Evolutionary conservation across 2,797 vertebrate species (phyloP).

Genomic region (Borostomias antarcticus): DNA sequence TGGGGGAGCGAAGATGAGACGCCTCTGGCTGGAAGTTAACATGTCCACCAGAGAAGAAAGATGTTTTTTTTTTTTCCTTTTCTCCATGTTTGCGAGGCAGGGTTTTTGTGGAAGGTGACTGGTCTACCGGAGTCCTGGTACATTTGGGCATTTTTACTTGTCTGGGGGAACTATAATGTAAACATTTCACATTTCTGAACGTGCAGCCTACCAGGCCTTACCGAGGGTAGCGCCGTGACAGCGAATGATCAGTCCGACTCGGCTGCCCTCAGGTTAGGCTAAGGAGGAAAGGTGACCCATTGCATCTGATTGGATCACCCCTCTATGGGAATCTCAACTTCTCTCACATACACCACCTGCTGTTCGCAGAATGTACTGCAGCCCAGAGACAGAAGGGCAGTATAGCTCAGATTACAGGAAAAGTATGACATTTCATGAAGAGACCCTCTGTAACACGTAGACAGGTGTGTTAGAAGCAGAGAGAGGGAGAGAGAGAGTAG

Average conservation of each 20-base stretch:
- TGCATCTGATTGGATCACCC: too few species aligned
- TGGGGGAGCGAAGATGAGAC: too few species aligned
- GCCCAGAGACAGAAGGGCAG: constrained; percentile 1
- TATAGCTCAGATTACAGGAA: background rate
- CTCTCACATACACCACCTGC: background rate
- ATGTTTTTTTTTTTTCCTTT: background rate
- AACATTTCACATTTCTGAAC: background rate
- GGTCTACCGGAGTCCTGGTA: background rate
- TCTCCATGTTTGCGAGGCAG: background rate
- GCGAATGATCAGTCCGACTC: background rate
- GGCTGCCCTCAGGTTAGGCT: too few species aligned
- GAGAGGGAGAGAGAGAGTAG: too few species aligned
- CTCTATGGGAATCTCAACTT: background rate
- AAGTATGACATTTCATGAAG: too few species aligned
- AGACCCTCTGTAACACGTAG: too few species aligned
- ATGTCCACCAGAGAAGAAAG: too few species aligned
- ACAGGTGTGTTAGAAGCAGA: too few species aligned
- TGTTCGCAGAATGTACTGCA: background rate
- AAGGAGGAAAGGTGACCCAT: too few species aligned
- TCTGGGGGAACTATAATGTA: background rate
- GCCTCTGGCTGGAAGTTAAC: background rate
- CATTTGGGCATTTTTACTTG: background rate
- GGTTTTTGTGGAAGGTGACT: background rate
- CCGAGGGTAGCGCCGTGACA: background rate
- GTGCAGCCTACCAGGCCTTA: background rate